Conservation (phyloP, 2,113 vertebrate genomes). For the Phyllopteryx taeniolatus region DNA sequence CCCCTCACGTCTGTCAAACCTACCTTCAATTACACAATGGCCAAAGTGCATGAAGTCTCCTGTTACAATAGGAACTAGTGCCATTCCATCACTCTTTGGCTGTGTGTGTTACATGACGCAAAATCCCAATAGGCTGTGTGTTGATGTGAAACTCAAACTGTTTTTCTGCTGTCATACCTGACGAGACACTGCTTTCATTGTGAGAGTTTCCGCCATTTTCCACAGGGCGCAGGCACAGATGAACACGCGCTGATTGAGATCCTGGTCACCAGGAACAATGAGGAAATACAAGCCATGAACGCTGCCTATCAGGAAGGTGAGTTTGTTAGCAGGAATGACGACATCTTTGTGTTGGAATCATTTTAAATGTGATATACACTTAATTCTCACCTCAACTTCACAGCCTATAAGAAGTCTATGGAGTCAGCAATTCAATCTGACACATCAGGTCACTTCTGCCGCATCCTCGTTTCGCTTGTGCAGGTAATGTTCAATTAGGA, state of each 20-base stretch:
- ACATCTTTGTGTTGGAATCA: not conserved
- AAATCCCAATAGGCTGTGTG: not conserved
- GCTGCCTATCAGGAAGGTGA: constrained; percentile 79
- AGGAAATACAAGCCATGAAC: constrained; percentile 85
- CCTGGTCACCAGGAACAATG: constrained; percentile 86
- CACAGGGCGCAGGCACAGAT: constrained; percentile 90
- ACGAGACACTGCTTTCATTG: not conserved
- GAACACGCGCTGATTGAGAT: constrained; percentile 92
- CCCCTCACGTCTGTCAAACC: not conserved
- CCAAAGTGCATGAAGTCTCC: not conserved
- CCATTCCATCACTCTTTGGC: not conserved
- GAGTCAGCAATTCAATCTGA: constrained; percentile 89
- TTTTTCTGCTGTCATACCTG: not conserved
- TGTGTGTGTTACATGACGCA: too few species aligned
- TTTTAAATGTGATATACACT: not conserved
- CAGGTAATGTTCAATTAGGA: constrained; percentile 72
- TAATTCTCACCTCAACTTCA: not conserved
- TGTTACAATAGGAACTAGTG: not conserved
- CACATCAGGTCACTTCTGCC: constrained; percentile 89
- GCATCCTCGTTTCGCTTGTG: constrained; percentile 87
- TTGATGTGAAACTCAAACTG: not conserved
- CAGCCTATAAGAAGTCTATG: constrained; percentile 85
- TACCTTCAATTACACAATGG: not conserved
- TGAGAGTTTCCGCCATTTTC: not conserved
- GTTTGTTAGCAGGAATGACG: not conserved